Percentiles rank a stretch among this genome's conserved stretches.
Evolutionary conservation across 2,797 vertebrate genomes (phyloP).

Genomic region (Discoglossus pictus): DNA sequence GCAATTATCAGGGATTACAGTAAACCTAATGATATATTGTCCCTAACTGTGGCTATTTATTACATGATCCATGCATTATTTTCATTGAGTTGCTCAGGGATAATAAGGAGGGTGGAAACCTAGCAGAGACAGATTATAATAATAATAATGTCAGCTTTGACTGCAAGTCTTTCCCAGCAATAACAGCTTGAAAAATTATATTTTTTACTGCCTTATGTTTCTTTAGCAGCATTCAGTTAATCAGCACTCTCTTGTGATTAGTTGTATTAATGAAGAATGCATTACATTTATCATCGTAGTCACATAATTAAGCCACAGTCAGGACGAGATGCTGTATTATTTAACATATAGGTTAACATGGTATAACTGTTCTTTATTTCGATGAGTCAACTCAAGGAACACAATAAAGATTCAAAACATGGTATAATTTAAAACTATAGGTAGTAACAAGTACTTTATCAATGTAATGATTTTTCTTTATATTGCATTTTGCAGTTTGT

Average conservation of each 20-base stretch:
- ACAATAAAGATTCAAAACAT: too few relatives aligned
- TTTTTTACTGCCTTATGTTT: constrained; percentile 29
- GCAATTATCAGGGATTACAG: constrained; percentile 35
- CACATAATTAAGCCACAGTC: constrained; percentile 37
- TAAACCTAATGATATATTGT: constrained; percentile 40
- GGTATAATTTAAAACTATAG: too few relatives aligned
- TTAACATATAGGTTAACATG: too few relatives aligned
- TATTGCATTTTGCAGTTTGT: too few relatives aligned
- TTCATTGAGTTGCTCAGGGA: constrained; percentile 14
- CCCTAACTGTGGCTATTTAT: constrained; percentile 19
- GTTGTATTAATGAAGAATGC: constrained; percentile 14
- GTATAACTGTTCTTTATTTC: too few relatives aligned
- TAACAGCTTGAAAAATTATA: constrained; percentile 28
- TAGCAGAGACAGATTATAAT: constrained; percentile 33
- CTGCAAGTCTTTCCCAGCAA: constrained; percentile 26
- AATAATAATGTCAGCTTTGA: constrained; percentile 39
- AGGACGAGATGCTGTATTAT: too few relatives aligned
- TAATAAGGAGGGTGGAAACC: constrained; percentile 36
- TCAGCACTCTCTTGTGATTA: constrained; percentile 41
- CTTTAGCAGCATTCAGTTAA: constrained; percentile 39
- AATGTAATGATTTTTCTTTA: too few relatives aligned
- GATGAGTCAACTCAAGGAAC: too few relatives aligned
- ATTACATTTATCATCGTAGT: constrained; percentile 16
- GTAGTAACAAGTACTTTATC: too few relatives aligned
- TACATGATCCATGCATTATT: constrained; percentile 14